These are phyloP conservation scores for Mastomys natalensis DNA, from an alignment of 2,113 vertebrate species.

Conservation along the genomic window DNA sequence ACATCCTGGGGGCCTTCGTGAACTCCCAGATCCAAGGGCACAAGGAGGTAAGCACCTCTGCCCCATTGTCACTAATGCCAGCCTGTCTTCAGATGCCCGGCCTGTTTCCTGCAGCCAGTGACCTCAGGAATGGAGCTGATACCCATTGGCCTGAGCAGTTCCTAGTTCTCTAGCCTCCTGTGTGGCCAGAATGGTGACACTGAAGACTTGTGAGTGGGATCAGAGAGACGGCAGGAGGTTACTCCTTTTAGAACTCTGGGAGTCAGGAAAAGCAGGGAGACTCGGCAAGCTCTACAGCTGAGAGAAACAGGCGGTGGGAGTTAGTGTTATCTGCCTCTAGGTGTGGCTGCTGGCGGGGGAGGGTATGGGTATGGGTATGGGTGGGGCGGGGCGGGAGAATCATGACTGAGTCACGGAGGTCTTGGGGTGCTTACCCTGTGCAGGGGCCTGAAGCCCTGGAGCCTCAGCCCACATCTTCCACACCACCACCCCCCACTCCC, in stretches of 20 bases:
- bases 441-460: neutral
- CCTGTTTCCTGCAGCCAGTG: neutral
- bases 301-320: neutral
- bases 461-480: neutral
- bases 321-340: neutral
- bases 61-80: neutral
- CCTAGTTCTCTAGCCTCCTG: neutral
- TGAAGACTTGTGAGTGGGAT: neutral
- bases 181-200: neutral
- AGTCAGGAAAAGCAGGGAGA: neutral
- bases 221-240: neutral
- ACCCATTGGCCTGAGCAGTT: neutral
- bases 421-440: fast-evolving
- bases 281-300: neutral
- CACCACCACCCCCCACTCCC: too few species aligned
- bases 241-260: neutral
- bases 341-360: too few species aligned
- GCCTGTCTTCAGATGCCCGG: neutral
- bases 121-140: neutral
- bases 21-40: slow-evolving; percentile 98
- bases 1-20: slow-evolving; percentile 95
- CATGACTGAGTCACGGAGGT: fast-evolving
- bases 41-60: slow-evolving; percentile 90
- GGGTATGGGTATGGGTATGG: too few species aligned
- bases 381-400: neutral